Conservation (phyloP, 2,888 invertebrate species). For the Agriopis aurantiaria region DNA sequence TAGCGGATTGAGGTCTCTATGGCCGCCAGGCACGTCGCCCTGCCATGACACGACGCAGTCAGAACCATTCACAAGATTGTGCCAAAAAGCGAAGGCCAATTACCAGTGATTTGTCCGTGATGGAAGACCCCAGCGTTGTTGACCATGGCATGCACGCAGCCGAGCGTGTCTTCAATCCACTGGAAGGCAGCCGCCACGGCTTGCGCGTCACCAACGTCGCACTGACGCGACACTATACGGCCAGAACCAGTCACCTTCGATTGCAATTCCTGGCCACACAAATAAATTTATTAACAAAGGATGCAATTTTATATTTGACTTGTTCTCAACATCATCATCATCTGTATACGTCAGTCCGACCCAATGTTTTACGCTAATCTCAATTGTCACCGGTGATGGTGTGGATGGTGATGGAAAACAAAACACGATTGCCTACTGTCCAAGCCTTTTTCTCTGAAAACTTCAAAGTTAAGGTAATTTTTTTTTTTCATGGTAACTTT, state of each 20-base stretch:
- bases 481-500: too few relatives aligned
- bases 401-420: too few relatives aligned
- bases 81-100: background rate
- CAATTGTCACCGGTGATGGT: too few relatives aligned
- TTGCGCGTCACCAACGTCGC: slow-evolving; percentile 56
- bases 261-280: slow-evolving; percentile 46
- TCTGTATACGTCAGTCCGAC: too few relatives aligned
- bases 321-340: background rate
- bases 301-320: background rate
- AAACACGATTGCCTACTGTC: too few relatives aligned
- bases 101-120: slow-evolving; percentile 57
- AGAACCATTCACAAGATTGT: too few relatives aligned
- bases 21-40: background rate
- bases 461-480: too few relatives aligned
- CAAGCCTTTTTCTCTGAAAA: too few relatives aligned
- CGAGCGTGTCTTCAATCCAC: slow-evolving; percentile 55
- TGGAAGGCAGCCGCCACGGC: slow-evolving; percentile 55
- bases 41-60: too few relatives aligned
- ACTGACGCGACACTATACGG: slow-evolving; percentile 51
- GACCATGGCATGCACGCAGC: slow-evolving; percentile 56
- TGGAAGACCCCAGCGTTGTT: slow-evolving; percentile 62
- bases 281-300: background rate
- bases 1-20: background rate
- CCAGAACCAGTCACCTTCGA: slow-evolving; percentile 46
- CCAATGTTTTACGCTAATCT: too few relatives aligned